Evolutionary conservation across 2,797 vertebrate species (phyloP), one percentile per base, ranked within the genome.

Genomic region (Mus minutoides): DNA sequence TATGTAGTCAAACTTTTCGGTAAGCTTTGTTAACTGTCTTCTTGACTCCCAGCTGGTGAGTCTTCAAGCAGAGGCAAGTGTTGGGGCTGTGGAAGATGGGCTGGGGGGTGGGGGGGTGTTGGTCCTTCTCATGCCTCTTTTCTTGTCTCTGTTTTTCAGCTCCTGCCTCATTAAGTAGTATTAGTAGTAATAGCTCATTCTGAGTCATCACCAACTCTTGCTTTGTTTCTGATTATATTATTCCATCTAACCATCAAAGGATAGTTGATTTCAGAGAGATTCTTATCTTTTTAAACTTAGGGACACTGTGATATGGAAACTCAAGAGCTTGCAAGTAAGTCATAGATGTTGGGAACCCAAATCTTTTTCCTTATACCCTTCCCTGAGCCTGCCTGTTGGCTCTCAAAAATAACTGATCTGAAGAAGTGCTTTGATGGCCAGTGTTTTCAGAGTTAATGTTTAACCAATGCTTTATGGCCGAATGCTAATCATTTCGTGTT

Each of bases 381-480:
- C 31, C 56, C 34, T 87, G 49, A 76, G 54, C n/a, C 12, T 90
- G n/a, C 29, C 82, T 17, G 6, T 75, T 76, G 24, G 13, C 43
- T 91, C 64, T 34, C 34, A 56, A 86, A 73, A 92, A 88, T 83
- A 89, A 84, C 58, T 96, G 34, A 87, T 78, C 77, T 89, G 56
- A 95, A 85, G 89, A 97, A 97, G 85, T 88, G 88, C 85, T 87
- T 91, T 49, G 52, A 34, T 92, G 31, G 26, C n/a, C 79, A 6
- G 37, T 84, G 94, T 96, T 31, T 88, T 31, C 58, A 40, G 14
- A 88, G 94, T 97, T 94, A 97, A 97, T 96, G 62, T 94, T 96
- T 97, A 96, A 86, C 90, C 71, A 86, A 54, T 56, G 84, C 62
- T 92, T 95, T 94, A 94, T 79, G 60, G 49, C 58, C 77, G 58